phyloP scores from a whole-genome alignment of 2,113 vertebrate species.

The Bostrychus sinensis region DNA sequence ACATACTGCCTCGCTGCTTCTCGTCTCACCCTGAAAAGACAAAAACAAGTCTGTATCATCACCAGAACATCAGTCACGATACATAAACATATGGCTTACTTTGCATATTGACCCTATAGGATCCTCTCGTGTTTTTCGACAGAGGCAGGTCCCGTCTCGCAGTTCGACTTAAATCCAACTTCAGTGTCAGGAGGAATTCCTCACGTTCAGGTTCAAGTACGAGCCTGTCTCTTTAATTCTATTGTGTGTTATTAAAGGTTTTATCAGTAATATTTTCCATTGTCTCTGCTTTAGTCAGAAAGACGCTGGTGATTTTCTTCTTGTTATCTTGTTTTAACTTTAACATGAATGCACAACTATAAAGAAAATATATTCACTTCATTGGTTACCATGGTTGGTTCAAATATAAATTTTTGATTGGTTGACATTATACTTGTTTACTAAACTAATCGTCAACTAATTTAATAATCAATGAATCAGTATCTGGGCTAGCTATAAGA shows the following conservation, averaged over 20 bases:
- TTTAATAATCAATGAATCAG: too few species aligned
- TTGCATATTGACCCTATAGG: constrained; percentile 1
- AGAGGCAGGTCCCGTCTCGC: constrained; percentile 49
- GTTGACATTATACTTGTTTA: too few species aligned
- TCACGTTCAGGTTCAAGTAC: constrained; percentile 45
- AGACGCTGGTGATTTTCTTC: too few species aligned
- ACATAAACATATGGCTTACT: too few species aligned
- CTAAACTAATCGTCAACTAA: too few species aligned
- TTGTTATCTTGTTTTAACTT: too few species aligned
- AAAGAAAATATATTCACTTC: too few species aligned
- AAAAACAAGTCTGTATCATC: constrained; percentile 1
- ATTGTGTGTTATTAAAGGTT: not conserved
- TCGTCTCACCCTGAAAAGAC: constrained; percentile 70
- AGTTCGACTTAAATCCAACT: constrained; percentile 23
- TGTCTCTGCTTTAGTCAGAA: not conserved
- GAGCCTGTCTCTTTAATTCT: constrained; percentile 30
- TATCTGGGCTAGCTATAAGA: too few species aligned
- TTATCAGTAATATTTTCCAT: not conserved
- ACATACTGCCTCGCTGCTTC: constrained; percentile 73
- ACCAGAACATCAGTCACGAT: constrained; percentile 1
- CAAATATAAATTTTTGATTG: too few species aligned
- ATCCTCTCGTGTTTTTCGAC: constrained; percentile 12
- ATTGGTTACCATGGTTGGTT: too few species aligned
- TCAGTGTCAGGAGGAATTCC: constrained; percentile 51
- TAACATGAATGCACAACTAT: too few species aligned